Base-by-base conservation (phyloP, 1,140 invertebrate genomes). In the Drosophila cardini region DNA sequence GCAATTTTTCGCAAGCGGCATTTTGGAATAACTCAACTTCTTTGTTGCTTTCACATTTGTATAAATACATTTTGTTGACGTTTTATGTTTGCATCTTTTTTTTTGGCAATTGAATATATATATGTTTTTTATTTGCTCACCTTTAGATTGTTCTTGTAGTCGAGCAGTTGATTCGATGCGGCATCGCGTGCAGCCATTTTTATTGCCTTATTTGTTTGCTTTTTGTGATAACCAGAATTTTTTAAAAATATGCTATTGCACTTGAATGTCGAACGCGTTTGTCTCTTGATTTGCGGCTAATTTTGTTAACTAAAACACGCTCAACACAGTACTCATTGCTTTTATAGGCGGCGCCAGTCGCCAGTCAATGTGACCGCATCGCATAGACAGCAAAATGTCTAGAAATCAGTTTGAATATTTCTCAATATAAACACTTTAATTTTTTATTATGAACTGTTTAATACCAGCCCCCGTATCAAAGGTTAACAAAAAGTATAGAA, bases 121-220 rank as follows among this genome's bases (percentile, higher is more conserved):
- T 26, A 5, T 5, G 1, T 1, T 3, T 4, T 2, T 26, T 26
- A 26, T 26, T 26, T 26, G 5, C 91, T 91, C 93, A 96, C 95
- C 94, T 94, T 94, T 26, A 94, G 80, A 1, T 83, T 86, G 82
- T 94, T 94, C 80, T 94, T 95, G 90, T 94, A 96, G 55, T 95
- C 93, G 53, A 94, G 93, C 34, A 96, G 92, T 92, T 96, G 96
- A 53, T 96, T 94, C 4, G 95, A 86, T 3, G 95, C 94, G 55
- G 94, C 94, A 89, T 96, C 95, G 72, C 94, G 93, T 52, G 92
- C 91, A 90, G 93, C 92, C 93, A 94, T 94, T 84, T 76, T 73
- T 11, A 60, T 18, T 69, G 26, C 46, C 46, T 69, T 80, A 61
- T 68, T 64, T 73, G 38, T 58, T 70, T 45, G 56, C 32, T 15